Base-by-base conservation (phyloP, 2,797 vertebrate species). In the Oophaga sylvatica region DNA sequence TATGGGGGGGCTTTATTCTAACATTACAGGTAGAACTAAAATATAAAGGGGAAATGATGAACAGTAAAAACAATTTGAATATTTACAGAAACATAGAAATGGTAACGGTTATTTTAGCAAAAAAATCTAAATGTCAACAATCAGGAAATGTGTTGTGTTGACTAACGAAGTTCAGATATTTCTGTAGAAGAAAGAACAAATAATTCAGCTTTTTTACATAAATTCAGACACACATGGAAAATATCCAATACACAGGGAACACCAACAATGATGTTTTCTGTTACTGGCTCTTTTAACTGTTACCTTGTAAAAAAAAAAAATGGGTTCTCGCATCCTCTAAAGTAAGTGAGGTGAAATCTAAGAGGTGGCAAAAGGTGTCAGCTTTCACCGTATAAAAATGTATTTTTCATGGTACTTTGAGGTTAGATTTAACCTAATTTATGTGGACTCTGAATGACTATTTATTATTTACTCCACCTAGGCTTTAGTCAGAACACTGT, bases 281-380 rank as follows among this genome's bases (percentile, higher is more conserved):
- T 85, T 77, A 81, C 70, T 85, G 56, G 53, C 35, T 62, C 83
- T 88, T 85, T 88, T 77, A 85, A 77, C 83, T 85, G 60, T 85
- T 77, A 81, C 78, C 87, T 76, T 85, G 68, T 87, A 83, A 91
- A 87, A 26, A 90, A 91, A 29, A 90, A 73, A 63, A 90, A 20
- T 90, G 90, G 89, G 35, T 91, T 85, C 89, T 92, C 35, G 17
- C 73, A 87, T 91, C 92, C 81, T 90, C 86, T 89, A 90, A 81
- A 88, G 41, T 91, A 73, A 92, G 91, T 45, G 31, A 87, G 83
- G 84, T 75, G 78, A 91, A 89, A 56, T 84, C 89, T 26, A 91
- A 90, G 76, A 19, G n/a, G 84, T 85, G 87, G 68, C 8, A 0
- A 70, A 83, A 88, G 26, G 89, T 63, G 41, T 45, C 88, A 16